A percentile compares a stretch with the other conserved stretches of the same genome.
Conservation (phyloP, 2,113 vertebrate genomes). For the Chaenogobius annularis region DNA sequence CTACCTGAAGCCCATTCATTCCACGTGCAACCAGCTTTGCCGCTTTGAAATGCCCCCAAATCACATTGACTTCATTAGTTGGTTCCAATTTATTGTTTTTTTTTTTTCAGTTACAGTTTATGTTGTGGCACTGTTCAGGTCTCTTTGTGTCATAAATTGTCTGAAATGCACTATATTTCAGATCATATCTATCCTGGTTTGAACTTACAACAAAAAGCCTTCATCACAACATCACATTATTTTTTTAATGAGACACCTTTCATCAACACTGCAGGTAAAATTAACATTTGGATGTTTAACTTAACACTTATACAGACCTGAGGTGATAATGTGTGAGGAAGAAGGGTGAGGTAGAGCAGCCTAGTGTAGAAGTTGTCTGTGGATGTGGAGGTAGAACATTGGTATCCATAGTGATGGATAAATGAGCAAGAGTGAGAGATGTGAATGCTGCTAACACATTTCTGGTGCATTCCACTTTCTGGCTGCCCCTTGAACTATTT, state of each 20-base stretch:
- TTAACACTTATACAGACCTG: not conserved
- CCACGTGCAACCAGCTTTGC: not conserved
- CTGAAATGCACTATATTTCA: not conserved
- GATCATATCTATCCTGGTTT: not conserved
- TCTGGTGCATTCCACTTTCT: slow-evolving; percentile 11
- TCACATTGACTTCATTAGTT: not conserved
- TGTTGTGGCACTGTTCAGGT: not conserved
- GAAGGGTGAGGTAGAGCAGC: not conserved
- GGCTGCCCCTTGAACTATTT: slow-evolving; percentile 40
- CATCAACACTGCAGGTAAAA: not conserved
- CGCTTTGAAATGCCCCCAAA: not conserved
- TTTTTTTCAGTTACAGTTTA: no score
- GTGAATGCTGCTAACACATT: slow-evolving; percentile 3
- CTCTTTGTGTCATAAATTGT: not conserved
- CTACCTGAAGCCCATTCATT: not conserved
- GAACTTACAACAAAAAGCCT: not conserved
- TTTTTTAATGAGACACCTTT: not conserved
- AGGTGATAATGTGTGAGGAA: not conserved
- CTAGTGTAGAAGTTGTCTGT: not conserved
- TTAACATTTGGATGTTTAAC: not conserved
- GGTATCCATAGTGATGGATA: slow-evolving; percentile 8
- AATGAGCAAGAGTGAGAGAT: slow-evolving; percentile 9
- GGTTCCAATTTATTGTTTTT: no score
- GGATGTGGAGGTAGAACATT: slow-evolving; percentile 7
- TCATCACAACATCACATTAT: not conserved